Percentiles rank a stretch among this genome's conserved stretches.
These are phyloP conservation scores for Tachycineta bicolor DNA, from an alignment of 2,113 vertebrate species.

Conservation along the genomic window DNA sequence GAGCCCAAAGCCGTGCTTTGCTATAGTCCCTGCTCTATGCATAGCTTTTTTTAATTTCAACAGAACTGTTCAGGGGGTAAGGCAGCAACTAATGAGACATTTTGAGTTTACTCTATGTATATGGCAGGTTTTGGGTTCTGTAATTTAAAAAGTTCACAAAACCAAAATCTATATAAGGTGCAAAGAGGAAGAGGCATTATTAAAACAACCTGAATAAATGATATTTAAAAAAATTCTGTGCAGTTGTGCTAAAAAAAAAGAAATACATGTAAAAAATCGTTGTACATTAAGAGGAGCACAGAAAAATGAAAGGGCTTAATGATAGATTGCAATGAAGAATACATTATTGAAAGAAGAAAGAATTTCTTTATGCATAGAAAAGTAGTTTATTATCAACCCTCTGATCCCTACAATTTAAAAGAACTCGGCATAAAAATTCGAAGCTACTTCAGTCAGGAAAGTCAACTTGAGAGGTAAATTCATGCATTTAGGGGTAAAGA, in stretches of 20 bases:
- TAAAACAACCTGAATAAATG: background rate
- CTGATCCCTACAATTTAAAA: background rate
- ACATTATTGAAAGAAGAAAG: background rate
- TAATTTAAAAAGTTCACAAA: background rate
- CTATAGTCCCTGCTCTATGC: background rate
- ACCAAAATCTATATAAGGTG: background rate
- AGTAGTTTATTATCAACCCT: background rate
- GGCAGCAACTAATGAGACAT: background rate
- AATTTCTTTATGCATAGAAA: background rate
- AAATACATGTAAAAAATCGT: background rate
- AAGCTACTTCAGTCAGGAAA: background rate
- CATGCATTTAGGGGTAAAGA: background rate
- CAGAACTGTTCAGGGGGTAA: background rate
- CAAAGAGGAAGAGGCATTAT: background rate
- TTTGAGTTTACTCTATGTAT: background rate
- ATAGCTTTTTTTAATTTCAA: background rate
- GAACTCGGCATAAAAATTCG: background rate
- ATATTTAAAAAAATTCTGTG: fast-evolving
- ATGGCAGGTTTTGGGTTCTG: background rate
- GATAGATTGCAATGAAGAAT: background rate
- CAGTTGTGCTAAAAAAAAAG: background rate
- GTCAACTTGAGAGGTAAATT: background rate
- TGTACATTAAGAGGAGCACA: background rate
- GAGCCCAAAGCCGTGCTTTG: background rate
- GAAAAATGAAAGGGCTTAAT: background rate